These are phyloP conservation scores for Drosophila sechellia DNA, from an alignment of 1,140 invertebrate species.

Conservation along the genomic window DNA sequence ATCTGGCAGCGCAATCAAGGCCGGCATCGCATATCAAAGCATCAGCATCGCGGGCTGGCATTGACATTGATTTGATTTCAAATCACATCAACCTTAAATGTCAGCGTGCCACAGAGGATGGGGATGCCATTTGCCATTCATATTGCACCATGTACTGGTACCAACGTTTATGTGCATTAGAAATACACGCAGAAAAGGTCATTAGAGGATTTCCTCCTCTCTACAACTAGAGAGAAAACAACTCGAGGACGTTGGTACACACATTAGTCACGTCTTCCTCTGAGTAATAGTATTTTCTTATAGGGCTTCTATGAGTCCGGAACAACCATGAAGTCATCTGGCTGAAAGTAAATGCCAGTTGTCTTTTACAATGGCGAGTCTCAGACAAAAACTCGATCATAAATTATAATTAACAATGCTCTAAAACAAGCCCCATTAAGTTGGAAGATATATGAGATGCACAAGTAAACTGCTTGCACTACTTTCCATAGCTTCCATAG, in stretches of 20 bases:
- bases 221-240: conserved; percentile 1
- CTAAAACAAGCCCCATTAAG: conserved; percentile 9
- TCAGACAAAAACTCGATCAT: conserved; percentile 19
- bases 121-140: conserved; percentile 11
- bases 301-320: conserved; percentile 20
- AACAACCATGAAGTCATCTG: conserved; percentile 25
- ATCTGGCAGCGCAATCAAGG: conserved; percentile 39
- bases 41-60: conserved; percentile 34
- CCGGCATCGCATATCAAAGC: conserved; percentile 8
- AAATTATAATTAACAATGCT: conserved; percentile 43
- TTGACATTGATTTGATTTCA: conserved; percentile 71
- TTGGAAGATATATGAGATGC: neutral
- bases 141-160: neutral
- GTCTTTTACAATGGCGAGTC: conserved; percentile 21
- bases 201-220: conserved; percentile 18
- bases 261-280: conserved; percentile 36
- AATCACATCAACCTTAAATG: conserved; percentile 45
- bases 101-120: conserved; percentile 26
- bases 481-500: neutral
- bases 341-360: conserved; percentile 25
- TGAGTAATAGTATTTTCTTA: conserved; percentile 47
- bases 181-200: conserved; percentile 14
- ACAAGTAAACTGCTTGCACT: neutral
- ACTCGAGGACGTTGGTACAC: neutral
- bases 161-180: conserved; percentile 8